Evolutionary conservation across 2,888 invertebrate genomes (phyloP).

Genomic region (Conops quadrifasciatus): DNA sequence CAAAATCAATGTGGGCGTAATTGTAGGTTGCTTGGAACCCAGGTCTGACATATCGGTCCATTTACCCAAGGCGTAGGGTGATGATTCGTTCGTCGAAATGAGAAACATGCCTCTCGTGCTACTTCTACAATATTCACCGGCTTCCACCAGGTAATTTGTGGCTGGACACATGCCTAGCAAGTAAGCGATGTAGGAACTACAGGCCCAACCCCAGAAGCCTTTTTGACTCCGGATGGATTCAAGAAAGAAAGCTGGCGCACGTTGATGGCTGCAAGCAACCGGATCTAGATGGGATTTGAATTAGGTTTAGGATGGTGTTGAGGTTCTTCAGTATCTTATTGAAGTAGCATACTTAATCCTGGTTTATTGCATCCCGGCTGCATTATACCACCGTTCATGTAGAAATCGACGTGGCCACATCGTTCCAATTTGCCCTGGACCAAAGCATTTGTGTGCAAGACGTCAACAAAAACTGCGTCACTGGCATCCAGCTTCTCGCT

Average conservation of each 20-base stretch:
- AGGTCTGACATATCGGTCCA: slow-evolving; percentile 65
- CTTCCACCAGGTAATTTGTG: slow-evolving; percentile 64
- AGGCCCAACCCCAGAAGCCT: slow-evolving; percentile 76
- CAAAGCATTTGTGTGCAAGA: slow-evolving; percentile 77
- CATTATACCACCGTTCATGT: slow-evolving; percentile 75
- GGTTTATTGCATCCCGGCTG: slow-evolving; percentile 73
- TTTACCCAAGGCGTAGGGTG: slow-evolving; percentile 71
- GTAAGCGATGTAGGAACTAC: slow-evolving; percentile 69
- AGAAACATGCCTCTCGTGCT: slow-evolving; percentile 68
- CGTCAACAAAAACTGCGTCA: slow-evolving; percentile 76
- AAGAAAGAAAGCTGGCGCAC: slow-evolving; percentile 72
- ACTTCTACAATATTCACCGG: slow-evolving; percentile 66
- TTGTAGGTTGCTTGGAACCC: slow-evolving; percentile 48
- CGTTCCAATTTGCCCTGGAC: slow-evolving; percentile 73
- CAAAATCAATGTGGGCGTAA: slow-evolving; percentile 12
- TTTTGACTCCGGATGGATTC: slow-evolving; percentile 71
- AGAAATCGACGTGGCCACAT: slow-evolving; percentile 77
- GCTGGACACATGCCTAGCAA: slow-evolving; percentile 70
- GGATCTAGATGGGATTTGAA: slow-evolving; percentile 62
- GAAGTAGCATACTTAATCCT: slow-evolving; percentile 61
- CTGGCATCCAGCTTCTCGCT: slow-evolving; percentile 70
- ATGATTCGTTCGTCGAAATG: slow-evolving; percentile 67
- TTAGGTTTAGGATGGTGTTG: not conserved
- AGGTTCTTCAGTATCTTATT: not conserved
- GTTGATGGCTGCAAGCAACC: slow-evolving; percentile 73